phyloP scores from a whole-genome alignment of 2,888 invertebrate genomes.

The Drosophila greeni region DNA sequence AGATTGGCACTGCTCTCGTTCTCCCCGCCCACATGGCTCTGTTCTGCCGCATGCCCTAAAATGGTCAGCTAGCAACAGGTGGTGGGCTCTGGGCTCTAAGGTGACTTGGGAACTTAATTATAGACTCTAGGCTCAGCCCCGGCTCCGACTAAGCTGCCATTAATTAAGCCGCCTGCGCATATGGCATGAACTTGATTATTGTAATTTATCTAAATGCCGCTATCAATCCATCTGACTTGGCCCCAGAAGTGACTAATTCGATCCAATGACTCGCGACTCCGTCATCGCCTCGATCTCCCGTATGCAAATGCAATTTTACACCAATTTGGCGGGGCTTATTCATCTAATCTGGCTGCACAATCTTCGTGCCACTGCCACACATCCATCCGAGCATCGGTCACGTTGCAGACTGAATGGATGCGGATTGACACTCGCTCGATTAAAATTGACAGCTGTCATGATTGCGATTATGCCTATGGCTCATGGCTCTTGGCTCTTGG shows the following conservation, averaged over 20 bases:
- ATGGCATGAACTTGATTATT: constrained; percentile 63
- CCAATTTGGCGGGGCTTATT: constrained; percentile 55
- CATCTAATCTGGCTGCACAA: constrained; percentile 53
- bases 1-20: constrained; percentile 51
- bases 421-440: constrained; percentile 64
- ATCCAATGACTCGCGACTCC: constrained; percentile 27
- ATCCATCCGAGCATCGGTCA: constrained; percentile 47
- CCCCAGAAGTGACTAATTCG: constrained; percentile 38
- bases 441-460: constrained; percentile 71
- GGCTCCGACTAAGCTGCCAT: constrained; percentile 41
- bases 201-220: constrained; percentile 65
- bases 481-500: constrained; percentile 2
- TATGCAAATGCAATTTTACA: constrained; percentile 61
- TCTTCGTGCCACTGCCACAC: constrained; percentile 47
- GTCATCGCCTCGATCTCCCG: constrained; percentile 25
- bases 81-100: background rate
- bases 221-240: constrained; percentile 52
- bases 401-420: constrained; percentile 40
- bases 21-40: constrained; percentile 25
- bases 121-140: constrained; percentile 23
- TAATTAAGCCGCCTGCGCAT: constrained; percentile 67
- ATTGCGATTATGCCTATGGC: constrained; percentile 46
- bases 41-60: constrained; percentile 53
- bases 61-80: constrained; percentile 50
- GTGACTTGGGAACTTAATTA: constrained; percentile 37